These are phyloP conservation scores for Drosophila parvula DNA, from an alignment of 1,140 invertebrate species.

Conservation along the genomic window DNA sequence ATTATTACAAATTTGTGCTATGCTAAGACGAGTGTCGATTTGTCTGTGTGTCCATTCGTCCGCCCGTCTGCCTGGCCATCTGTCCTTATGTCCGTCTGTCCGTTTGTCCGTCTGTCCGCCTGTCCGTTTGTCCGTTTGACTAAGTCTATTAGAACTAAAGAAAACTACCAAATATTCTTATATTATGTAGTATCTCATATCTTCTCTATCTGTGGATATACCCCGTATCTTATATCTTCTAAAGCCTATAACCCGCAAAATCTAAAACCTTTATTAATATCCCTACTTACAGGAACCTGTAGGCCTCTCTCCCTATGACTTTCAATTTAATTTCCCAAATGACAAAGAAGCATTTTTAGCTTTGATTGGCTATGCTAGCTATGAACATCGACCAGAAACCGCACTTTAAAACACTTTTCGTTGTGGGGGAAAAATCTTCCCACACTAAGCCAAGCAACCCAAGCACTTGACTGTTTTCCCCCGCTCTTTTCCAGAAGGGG, in stretches of 20 bases:
- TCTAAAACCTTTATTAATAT: background rate
- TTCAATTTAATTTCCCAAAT: slow-evolving; percentile 21
- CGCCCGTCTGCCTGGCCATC: too few relatives aligned
- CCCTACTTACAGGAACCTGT: background rate
- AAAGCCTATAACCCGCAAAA: background rate
- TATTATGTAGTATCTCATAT: background rate
- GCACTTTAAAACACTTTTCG: slow-evolving; percentile 32
- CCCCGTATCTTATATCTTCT: background rate
- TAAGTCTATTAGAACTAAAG: too few relatives aligned
- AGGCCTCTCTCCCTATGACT: background rate
- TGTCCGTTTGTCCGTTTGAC: too few relatives aligned
- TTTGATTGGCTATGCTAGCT: slow-evolving; percentile 17
- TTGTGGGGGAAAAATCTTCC: slow-evolving; percentile 62
- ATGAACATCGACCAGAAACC: slow-evolving; percentile 18
- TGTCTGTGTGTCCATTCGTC: too few relatives aligned
- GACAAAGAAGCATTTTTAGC: background rate
- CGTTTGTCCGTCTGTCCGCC: too few relatives aligned
- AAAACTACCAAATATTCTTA: too few relatives aligned
- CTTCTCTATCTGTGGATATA: background rate
- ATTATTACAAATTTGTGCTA: too few relatives aligned
- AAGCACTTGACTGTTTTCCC: slow-evolving; percentile 59
- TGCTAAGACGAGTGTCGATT: too few relatives aligned
- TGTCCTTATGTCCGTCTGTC: too few relatives aligned
- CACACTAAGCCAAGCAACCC: slow-evolving; percentile 39
- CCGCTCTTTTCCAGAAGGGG: background rate